Conservation (phyloP, 53 echinoderm and acorn worm genomes). For the Arbacia lixula region DNA sequence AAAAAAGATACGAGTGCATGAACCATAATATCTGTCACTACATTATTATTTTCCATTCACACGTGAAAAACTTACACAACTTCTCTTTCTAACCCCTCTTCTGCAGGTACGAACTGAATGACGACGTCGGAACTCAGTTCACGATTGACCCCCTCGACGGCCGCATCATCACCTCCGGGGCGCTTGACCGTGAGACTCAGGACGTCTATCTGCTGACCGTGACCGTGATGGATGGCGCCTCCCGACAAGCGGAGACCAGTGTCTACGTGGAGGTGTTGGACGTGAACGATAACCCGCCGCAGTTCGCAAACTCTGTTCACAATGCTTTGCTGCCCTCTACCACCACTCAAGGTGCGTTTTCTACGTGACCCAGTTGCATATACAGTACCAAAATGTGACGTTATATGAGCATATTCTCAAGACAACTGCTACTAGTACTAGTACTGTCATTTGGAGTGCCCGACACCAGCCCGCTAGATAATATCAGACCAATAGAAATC, state of each 20-base stretch:
- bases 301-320: constrained; percentile 56
- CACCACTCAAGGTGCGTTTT: constrained; percentile 67
- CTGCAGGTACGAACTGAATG: constrained; percentile 82
- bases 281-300: constrained; percentile 88
- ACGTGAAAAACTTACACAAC: no score
- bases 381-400: no score
- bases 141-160: constrained; percentile 87
- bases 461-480: no score
- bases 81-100: not conserved
- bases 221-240: constrained; percentile 74
- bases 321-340: constrained; percentile 64
- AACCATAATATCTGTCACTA: no score
- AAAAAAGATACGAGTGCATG: no score
- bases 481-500: no score
- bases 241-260: constrained; percentile 64
- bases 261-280: constrained; percentile 77
- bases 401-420: no score
- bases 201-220: constrained; percentile 74
- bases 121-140: constrained; percentile 83
- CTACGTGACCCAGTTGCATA: no score
- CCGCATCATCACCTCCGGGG: constrained; percentile 82
- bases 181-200: constrained; percentile 81
- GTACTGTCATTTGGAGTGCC: no score
- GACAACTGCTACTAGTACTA: no score
- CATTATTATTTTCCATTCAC: not conserved